Base-by-base conservation (phyloP, 2,113 vertebrate genomes). In the Phoxinus phoxinus region DNA sequence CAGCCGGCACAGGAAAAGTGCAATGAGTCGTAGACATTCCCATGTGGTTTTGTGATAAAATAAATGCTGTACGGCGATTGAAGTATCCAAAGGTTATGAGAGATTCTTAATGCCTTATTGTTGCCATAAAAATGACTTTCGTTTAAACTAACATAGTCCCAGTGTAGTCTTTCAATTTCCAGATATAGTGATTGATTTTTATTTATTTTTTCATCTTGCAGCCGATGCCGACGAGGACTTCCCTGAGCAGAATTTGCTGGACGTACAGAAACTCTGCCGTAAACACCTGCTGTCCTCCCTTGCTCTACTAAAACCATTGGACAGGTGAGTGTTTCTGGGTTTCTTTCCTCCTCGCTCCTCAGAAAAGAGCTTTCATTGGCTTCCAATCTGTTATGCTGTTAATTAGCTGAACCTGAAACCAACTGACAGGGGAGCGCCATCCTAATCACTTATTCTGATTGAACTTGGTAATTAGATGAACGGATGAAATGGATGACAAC, bases 271-370 rank as follows among this genome's bases (percentile, higher is more conserved):
- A 61, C 53, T 67, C 56, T 76, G 46, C 84, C 27, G 37, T 86
- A 82, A 78, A 82, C 83, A 67, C 67, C 30, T 48, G 67, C 35
- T 63, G 51, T 51, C 59, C 81, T 72, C 83, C 27, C 59, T 69
- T 41, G 79, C 83, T 83, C 85, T 63, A 75, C 82, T 88, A 59
- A 80, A 71, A 71, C 63, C 71, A 3, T 58, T 11, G 80, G 78
- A 85, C 80, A 86, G 85, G 86, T 89, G 85, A 86, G 86, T 88
- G 63, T 75, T 63, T 51, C 56, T 74, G 46, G 82, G 74, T 86
- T 84, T 69, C 27, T 74, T 86, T 84, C 81, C 67, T 85, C 65
- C 73, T 87, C 51, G 17, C 67, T 85, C 65, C 73, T 87, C 51
- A 23, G 30, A 59, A 83, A n/a, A 79, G 37, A 63, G 37, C 27